Evolutionary conservation across 2,888 invertebrate species (phyloP).

Genomic region (Argyra leucocephala): DNA sequence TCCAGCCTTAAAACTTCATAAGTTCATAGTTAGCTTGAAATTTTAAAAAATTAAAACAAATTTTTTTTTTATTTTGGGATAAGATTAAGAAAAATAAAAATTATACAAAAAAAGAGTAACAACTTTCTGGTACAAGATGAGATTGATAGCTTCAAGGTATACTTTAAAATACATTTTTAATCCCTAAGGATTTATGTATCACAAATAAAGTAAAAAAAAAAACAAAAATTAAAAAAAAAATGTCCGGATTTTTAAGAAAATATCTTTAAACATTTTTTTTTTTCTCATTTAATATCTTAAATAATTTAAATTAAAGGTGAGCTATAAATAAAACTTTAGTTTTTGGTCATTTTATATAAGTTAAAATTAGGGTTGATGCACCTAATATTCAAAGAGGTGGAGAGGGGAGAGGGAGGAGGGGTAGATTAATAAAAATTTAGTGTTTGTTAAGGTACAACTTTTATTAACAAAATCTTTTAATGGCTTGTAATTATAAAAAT

Average conservation of each 20-base stretch:
- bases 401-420: no score
- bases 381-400: no score
- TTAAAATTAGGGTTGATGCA: no score
- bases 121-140: background rate
- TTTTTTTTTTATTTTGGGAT: background rate
- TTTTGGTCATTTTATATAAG: no score
- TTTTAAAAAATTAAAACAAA: background rate
- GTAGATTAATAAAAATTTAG: no score
- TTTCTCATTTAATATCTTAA: background rate
- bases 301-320: no score
- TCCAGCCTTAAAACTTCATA: no score
- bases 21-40: background rate
- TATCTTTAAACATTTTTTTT: background rate
- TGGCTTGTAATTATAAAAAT: no score
- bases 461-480: no score
- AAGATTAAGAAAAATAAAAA: background rate
- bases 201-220: background rate
- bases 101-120: background rate
- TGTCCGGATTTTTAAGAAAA: background rate
- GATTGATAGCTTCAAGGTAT: conserved; percentile 1
- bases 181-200: background rate
- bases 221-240: background rate
- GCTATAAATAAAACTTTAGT: no score
- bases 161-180: conserved; percentile 3
- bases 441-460: no score